These are phyloP conservation scores for Zygothrica quintamaculata DNA, from an alignment of 2,888 invertebrate genomes.

Conservation along the genomic window DNA sequence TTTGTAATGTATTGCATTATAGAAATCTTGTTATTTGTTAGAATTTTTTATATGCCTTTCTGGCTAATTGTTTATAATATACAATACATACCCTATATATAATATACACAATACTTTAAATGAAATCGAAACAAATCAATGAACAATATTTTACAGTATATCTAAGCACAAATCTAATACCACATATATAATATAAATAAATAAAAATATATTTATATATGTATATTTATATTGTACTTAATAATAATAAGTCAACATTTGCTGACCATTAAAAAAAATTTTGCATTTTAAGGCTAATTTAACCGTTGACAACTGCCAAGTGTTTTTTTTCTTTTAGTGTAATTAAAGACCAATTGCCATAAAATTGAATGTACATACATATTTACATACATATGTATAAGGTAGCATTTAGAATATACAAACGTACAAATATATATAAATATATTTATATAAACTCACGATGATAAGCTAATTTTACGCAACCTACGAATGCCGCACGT, in stretches of 20 bases:
- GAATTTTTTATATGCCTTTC: constrained; percentile 14
- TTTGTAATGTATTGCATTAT: neutral
- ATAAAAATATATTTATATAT: constrained; percentile 15
- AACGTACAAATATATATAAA: constrained; percentile 7
- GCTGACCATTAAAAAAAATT: constrained; percentile 41
- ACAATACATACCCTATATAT: constrained; percentile 1
- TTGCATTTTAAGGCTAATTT: constrained; percentile 25
- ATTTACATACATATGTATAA: too few relatives aligned
- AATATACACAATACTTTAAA: constrained; percentile 22
- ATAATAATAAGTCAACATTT: constrained; percentile 15
- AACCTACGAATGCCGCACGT: constrained; percentile 41
- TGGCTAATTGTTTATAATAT: constrained; percentile 16
- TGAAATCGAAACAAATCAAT: constrained; percentile 24
- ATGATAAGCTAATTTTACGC: constrained; percentile 62
- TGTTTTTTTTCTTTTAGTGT: constrained; percentile 2
- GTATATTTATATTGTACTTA: constrained; percentile 36
- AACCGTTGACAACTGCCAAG: constrained; percentile 7
- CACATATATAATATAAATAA: neutral
- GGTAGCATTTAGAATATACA: too few relatives aligned
- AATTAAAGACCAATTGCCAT: constrained; percentile 20
- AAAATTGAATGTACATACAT: constrained; percentile 13
- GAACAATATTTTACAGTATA: constrained; percentile 38
- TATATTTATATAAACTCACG: constrained; percentile 1
- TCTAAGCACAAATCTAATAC: constrained; percentile 3
- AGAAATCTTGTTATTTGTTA: neutral